phyloP scores from a whole-genome alignment of 2,888 invertebrate genomes.

The Epistrophe eligans region DNA sequence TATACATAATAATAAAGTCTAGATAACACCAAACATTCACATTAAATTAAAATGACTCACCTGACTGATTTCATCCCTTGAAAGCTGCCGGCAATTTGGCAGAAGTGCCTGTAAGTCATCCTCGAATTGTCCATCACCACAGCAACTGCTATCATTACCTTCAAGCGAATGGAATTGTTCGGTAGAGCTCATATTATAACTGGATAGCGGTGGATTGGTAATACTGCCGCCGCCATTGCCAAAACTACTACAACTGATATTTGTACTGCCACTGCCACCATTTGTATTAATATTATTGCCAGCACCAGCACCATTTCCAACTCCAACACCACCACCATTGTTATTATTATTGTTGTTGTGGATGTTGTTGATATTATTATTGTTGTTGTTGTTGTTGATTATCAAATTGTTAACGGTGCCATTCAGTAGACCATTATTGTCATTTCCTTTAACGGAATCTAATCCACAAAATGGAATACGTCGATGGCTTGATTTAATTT shows the following conservation, averaged over 20 bases:
- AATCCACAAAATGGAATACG: constrained; percentile 81
- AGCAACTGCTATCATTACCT: constrained; percentile 81
- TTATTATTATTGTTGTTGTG: constrained; percentile 29
- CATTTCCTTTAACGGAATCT: constrained; percentile 81
- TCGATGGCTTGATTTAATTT: constrained; percentile 78
- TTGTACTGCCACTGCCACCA: constrained; percentile 72
- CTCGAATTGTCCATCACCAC: constrained; percentile 81
- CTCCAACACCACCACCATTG: constrained; percentile 48
- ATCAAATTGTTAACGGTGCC: constrained; percentile 68
- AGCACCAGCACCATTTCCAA: constrained; percentile 75
- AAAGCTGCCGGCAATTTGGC: constrained; percentile 82
- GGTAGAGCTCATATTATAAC: constrained; percentile 74
- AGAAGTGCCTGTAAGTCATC: constrained; percentile 83
- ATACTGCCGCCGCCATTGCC: constrained; percentile 69
- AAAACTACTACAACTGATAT: constrained; percentile 47
- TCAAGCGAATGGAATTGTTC: constrained; percentile 80
- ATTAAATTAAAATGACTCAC: constrained; percentile 78
- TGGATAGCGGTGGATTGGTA: constrained; percentile 58
- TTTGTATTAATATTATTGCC: constrained; percentile 75
- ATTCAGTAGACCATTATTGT: constrained; percentile 79
- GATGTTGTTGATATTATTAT: constrained; percentile 23
- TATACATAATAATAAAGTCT: background rate
- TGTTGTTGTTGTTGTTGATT: constrained; percentile 70
- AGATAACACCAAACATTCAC: background rate
- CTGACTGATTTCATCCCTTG: constrained; percentile 84